Conservation (phyloP, 1,140 invertebrate species). For the Caerostris darwini region DNA sequence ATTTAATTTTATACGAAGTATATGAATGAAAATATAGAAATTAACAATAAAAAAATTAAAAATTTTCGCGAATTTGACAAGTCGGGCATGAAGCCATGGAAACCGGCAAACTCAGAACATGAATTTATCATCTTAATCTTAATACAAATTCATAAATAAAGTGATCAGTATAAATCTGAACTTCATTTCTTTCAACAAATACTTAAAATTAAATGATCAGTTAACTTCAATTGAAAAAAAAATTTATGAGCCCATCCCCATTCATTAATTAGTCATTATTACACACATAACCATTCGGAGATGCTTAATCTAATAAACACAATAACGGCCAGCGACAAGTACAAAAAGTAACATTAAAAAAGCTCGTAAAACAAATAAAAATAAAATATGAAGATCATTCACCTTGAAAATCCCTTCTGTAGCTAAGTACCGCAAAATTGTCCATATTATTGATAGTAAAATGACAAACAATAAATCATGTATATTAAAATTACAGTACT, state of each 20-base stretch:
- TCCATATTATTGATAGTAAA: constrained; percentile 67
- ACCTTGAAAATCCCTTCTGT: constrained; percentile 75
- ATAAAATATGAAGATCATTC: not conserved
- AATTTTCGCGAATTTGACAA: not conserved
- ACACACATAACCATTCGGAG: not conserved
- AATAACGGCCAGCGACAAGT: not conserved
- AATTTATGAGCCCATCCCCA: not conserved
- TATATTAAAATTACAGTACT: constrained; percentile 58
- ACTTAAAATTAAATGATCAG: not conserved
- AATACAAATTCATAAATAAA: not conserved
- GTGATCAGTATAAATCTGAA: not conserved
- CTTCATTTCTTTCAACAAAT: not conserved
- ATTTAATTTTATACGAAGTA: no score
- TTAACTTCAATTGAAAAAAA: not conserved
- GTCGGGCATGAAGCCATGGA: not conserved
- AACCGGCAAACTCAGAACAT: not conserved
- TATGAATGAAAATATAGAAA: not conserved
- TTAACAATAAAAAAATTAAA: not conserved
- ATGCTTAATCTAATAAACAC: not conserved
- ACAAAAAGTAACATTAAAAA: not conserved
- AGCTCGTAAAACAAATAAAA: not conserved
- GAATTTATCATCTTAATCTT: not conserved
- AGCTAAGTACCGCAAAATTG: constrained; percentile 55
- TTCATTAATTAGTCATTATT: constrained; percentile 21
- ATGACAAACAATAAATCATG: constrained; percentile 63